Evolutionary conservation across 2,888 invertebrate species (phyloP), one percentile per base, ranked within the genome.

Genomic region (Leuctra nigra): DNA sequence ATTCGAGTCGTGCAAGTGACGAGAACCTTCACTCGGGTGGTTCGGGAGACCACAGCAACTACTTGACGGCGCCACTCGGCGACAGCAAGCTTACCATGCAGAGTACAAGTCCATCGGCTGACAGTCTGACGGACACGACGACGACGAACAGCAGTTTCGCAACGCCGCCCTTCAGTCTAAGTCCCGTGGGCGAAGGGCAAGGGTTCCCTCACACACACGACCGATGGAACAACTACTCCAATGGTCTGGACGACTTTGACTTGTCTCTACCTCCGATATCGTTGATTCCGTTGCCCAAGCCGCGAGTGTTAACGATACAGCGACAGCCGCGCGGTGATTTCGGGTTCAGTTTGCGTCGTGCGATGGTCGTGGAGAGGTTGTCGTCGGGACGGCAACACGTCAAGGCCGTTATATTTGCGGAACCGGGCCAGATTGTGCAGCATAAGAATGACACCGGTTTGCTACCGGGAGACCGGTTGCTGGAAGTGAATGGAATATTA

Each of bases 401-500:
- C 73, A 81, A 80, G 65, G 81, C 88, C 55, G 91, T 93, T 22
- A 89, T 91, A 63, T 86, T 95, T 68, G 94, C 94, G 11, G 94
- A 95, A 70, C 94, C 94, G 1, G 91, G 92, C 11, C 83, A 86
- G 11, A 81, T 87, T 58, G 78, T 81, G 63, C 78, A 79, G 62
- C 78, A 80, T 65, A 83, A 83, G 67, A 72, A 74, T 63, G 86
- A 86, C 63, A 91, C 90, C 6, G 93, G 94, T 3, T 33, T 60
- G 22, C 75, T 96, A 58, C 96, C 96, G n/a, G 97, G 97, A 4
- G 97, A 97, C 73, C 82, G 91, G 65, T 79, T 97, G 24, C 75
- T 96, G 63, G 92, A 93, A 77, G 93, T 97, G 29, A 95, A 96
- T 69, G 87, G 87, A 23, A 80, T 84, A 23, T 81, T 84, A 61